Percentiles rank a stretch among this genome's conserved stretches.
Conservation (phyloP, 2,888 invertebrate genomes). For the Phengaris alcon region DNA sequence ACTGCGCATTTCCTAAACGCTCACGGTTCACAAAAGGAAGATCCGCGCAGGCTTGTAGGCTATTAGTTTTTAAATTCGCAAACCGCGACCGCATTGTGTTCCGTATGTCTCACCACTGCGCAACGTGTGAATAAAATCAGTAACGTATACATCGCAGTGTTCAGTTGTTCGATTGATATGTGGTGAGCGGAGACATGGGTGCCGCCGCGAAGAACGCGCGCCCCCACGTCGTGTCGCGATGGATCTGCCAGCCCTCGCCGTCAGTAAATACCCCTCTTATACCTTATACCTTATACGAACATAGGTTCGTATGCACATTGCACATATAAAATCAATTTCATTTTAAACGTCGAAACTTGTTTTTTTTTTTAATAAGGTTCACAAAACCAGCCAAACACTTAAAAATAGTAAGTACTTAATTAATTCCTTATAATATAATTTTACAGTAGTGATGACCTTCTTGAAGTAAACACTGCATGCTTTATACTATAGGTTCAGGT, state of each 20-base stretch:
- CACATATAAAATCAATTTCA: background rate
- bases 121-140: slow-evolving; percentile 71
- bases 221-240: slow-evolving; percentile 73
- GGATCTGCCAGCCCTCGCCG: slow-evolving; percentile 72
- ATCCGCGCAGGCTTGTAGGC: slow-evolving; percentile 47
- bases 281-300: no score
- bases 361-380: no score
- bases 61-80: slow-evolving; percentile 58
- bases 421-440: no score
- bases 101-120: slow-evolving; percentile 63
- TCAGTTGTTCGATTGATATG: slow-evolving; percentile 63
- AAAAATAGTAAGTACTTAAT: no score
- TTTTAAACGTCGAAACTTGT: background rate
- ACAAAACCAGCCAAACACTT: no score
- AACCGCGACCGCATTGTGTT: slow-evolving; percentile 60
- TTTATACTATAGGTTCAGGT: no score
- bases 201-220: slow-evolving; percentile 72
- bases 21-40: slow-evolving; percentile 36
- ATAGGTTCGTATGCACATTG: background rate
- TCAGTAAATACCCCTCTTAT: slow-evolving; percentile 42
- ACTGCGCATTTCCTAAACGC: slow-evolving; percentile 44
- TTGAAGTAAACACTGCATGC: no score
- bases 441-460: no score
- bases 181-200: slow-evolving; percentile 71
- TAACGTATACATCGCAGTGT: slow-evolving; percentile 55